A percentile compares a stretch with the other conserved stretches of the same genome.
Evolutionary conservation across 1,140 invertebrate species (phyloP).

Genomic region (Cylas formicarius): DNA sequence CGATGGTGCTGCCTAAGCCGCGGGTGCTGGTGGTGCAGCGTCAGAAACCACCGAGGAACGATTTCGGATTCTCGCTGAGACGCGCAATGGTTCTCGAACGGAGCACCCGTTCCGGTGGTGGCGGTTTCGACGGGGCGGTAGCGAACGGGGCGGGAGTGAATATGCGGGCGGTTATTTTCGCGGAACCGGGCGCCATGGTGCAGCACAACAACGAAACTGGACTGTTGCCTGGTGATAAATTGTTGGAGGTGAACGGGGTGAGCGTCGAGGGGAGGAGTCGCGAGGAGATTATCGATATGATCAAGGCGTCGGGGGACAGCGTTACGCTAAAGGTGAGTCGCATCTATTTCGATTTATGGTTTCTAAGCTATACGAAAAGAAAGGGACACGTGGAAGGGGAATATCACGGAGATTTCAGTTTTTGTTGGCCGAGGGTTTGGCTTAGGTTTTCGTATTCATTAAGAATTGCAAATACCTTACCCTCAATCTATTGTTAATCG

Average conservation of each 20-base stretch:
- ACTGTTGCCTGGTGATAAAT: slow-evolving; percentile 85
- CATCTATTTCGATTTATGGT: too few species aligned
- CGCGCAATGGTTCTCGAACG: slow-evolving; percentile 73
- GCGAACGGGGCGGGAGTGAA: slow-evolving; percentile 44
- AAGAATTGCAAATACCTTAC: too few species aligned
- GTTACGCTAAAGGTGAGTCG: slow-evolving; percentile 74
- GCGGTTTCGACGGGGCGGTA: background rate
- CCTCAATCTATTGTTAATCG: too few species aligned
- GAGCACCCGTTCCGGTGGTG: slow-evolving; percentile 11
- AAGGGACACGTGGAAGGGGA: too few species aligned
- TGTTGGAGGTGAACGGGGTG: slow-evolving; percentile 84
- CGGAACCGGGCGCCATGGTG: slow-evolving; percentile 79
- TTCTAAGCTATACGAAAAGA: too few species aligned
- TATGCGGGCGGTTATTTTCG: slow-evolving; percentile 80
- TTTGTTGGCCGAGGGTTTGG: too few species aligned
- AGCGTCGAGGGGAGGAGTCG: slow-evolving; percentile 76
- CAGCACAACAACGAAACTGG: slow-evolving; percentile 71
- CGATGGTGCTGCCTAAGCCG: slow-evolving; percentile 65
- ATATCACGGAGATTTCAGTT: too few species aligned
- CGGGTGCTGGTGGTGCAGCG: slow-evolving; percentile 70
- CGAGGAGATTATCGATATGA: slow-evolving; percentile 90
- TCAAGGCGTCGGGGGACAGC: slow-evolving; percentile 73
- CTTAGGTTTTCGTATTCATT: too few species aligned
- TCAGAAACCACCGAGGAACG: slow-evolving; percentile 76
- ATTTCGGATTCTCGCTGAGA: slow-evolving; percentile 92